Evolutionary conservation across 2,888 invertebrate genomes (phyloP).

Genomic region (Cryptocephalus primarius): DNA sequence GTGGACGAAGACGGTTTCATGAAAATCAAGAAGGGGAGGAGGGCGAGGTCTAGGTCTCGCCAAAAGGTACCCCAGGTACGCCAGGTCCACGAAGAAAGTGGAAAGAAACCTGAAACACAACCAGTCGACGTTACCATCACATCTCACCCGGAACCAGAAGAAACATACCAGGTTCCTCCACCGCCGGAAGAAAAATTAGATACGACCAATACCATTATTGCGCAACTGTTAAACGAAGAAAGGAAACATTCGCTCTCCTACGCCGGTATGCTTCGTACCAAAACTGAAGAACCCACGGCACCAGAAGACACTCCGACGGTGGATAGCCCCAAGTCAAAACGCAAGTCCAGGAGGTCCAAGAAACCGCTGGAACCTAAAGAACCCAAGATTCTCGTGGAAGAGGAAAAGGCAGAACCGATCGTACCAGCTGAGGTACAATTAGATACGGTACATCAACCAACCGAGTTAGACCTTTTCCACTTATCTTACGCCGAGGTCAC

Average conservation of each 20-base stretch:
- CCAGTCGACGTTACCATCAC: background rate
- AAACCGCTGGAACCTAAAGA: constrained; percentile 1
- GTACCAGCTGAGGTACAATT: no score
- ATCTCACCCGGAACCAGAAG: background rate
- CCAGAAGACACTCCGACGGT: background rate
- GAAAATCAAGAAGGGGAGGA: constrained; percentile 3
- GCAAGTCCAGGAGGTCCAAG: background rate
- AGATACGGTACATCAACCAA: background rate
- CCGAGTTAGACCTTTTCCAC: background rate
- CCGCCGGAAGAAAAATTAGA: background rate
- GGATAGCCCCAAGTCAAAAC: background rate
- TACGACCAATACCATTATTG: no score
- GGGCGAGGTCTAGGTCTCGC: background rate
- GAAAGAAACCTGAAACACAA: background rate
- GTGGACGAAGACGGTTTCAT: background rate
- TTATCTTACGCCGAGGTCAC: constrained; percentile 20
- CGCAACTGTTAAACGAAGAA: background rate
- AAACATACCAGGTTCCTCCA: background rate
- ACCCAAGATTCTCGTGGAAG: background rate
- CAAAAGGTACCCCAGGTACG: background rate
- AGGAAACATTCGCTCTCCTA: no score
- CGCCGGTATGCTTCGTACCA: no score
- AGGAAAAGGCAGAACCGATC: background rate
- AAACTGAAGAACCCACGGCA: no score
- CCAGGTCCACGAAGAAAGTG: background rate